Percentiles rank a stretch among this genome's conserved stretches.
Evolutionary conservation across 2,888 invertebrate species (phyloP).

Genomic region (Xiphydria camelus): DNA sequence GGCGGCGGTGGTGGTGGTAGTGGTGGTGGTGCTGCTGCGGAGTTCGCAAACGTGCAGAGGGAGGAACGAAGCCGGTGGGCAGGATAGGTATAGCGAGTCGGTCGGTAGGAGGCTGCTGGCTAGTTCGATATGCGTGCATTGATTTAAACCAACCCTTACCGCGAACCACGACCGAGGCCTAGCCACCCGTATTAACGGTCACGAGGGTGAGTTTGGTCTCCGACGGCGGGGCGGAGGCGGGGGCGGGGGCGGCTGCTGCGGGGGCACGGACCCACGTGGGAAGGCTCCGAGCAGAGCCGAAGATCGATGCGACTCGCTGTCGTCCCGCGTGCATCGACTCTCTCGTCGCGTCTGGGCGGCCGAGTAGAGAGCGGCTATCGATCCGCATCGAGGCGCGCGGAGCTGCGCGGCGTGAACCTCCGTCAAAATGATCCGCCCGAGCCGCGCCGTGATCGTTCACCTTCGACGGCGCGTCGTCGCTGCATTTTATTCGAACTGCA

Average conservation of each 20-base stretch:
- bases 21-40: conserved; percentile 34
- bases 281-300: too few species aligned
- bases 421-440: too few species aligned
- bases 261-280: too few species aligned
- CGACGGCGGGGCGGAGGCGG: neutral
- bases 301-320: too few species aligned
- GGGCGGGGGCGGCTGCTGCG: too few species aligned
- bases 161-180: conserved; percentile 19
- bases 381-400: too few species aligned
- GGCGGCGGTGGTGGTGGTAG: conserved; percentile 29
- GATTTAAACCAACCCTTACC: conserved; percentile 42
- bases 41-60: conserved; percentile 19
- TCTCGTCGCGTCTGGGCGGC: too few species aligned
- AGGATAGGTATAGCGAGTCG: conserved; percentile 16
- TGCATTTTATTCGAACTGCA: conserved; percentile 52
- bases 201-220: conserved; percentile 5
- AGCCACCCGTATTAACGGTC: conserved; percentile 23
- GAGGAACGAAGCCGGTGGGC: conserved; percentile 8
- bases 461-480: too few species aligned
- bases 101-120: conserved; percentile 10
- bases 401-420: too few species aligned
- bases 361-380: too few species aligned
- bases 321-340: too few species aligned
- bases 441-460: too few species aligned
- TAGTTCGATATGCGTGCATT: conserved; percentile 36